These are phyloP conservation scores for Tyto alba DNA, from an alignment of 2,113 vertebrate species.

Conservation along the genomic window DNA sequence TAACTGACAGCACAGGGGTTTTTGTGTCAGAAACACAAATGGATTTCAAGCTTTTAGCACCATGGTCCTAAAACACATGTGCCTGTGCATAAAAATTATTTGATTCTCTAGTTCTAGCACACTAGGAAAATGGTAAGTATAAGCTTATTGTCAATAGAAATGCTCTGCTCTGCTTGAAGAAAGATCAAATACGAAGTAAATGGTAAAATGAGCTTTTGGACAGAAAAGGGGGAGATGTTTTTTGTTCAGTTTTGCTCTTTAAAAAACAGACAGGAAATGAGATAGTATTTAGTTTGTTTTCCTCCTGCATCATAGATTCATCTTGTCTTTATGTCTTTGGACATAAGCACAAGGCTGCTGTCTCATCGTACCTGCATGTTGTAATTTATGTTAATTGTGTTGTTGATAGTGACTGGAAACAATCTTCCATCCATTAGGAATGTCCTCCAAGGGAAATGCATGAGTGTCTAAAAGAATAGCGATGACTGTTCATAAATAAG, in stretches of 20 bases:
- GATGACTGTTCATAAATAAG: not conserved
- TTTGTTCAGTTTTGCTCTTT: not conserved
- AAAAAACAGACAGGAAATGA: not conserved
- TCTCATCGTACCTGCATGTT: conserved; percentile 71
- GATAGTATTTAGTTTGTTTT: not conserved
- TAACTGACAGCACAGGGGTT: not conserved
- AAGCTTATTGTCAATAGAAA: not conserved
- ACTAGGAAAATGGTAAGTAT: not conserved
- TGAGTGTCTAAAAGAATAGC: conserved; percentile 57
- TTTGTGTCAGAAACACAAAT: not conserved
- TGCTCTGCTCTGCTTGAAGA: not conserved
- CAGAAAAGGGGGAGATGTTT: not conserved
- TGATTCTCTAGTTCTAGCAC: not conserved
- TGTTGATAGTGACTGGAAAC: conserved; percentile 67
- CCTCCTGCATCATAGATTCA: not conserved
- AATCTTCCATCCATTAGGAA: conserved; percentile 67
- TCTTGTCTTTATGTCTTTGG: not conserved
- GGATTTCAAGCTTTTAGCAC: not conserved
- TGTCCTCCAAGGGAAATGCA: conserved; percentile 75
- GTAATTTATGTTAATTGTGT: conserved; percentile 68
- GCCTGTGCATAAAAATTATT: not conserved
- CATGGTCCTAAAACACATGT: not conserved
- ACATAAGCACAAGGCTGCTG: not conserved
- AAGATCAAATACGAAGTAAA: not conserved
- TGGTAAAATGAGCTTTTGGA: not conserved